phyloP scores from a whole-genome alignment of 2,113 vertebrate genomes.

The Cariama cristata region DNA sequence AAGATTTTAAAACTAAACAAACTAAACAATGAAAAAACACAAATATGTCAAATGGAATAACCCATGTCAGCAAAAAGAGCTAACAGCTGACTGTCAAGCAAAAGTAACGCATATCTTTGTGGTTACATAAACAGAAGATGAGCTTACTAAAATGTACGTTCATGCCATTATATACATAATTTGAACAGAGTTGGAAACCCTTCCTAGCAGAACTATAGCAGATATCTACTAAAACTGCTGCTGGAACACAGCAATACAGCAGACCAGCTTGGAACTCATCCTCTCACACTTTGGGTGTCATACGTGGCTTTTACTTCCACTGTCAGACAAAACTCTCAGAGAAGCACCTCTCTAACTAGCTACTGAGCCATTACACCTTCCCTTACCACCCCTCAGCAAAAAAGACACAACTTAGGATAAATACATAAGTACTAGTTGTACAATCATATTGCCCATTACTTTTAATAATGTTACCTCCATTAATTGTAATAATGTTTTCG shows the following conservation, averaged over 20 bases:
- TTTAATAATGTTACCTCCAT: conserved; percentile 47
- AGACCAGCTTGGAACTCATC: neutral
- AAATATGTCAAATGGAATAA: neutral
- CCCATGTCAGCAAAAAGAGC: neutral
- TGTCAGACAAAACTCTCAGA: neutral
- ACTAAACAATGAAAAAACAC: neutral
- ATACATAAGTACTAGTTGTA: conserved; percentile 8
- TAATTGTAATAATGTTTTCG: conserved; percentile 45
- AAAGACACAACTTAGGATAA: neutral
- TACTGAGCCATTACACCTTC: neutral
- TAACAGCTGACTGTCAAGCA: neutral
- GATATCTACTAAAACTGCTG: neutral
- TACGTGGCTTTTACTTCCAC: neutral
- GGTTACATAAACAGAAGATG: neutral
- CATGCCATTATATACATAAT: neutral
- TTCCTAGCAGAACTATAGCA: neutral
- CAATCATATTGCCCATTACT: conserved; percentile 35
- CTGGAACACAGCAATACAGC: neutral
- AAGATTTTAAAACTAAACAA: neutral
- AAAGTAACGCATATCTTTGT: neutral
- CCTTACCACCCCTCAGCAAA: neutral
- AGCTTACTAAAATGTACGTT: neutral
- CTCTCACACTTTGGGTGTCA: neutral
- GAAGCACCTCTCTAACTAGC: neutral
- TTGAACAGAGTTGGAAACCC: neutral